Conservation (phyloP, 2,797 vertebrate genomes). For the Cetoscarus ocellatus region DNA sequence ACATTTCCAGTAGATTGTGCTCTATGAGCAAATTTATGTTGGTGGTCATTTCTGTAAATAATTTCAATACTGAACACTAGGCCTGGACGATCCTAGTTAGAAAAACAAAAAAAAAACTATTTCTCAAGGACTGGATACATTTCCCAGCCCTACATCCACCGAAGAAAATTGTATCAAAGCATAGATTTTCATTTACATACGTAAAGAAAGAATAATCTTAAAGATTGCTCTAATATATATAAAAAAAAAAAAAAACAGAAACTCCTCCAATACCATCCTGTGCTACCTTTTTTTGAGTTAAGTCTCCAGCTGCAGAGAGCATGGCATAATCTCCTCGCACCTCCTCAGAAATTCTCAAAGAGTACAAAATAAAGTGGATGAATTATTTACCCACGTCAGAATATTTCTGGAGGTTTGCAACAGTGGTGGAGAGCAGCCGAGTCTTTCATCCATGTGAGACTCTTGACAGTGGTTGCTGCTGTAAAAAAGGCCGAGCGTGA, state of each 20-base stretch:
- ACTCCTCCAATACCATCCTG: conserved; percentile 21
- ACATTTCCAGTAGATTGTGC: too few relatives aligned
- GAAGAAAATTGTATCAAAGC: too few relatives aligned
- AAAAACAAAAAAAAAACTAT: too few relatives aligned
- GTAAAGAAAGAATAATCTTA: too few relatives aligned
- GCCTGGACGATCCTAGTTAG: too few relatives aligned
- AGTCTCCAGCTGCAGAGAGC: conserved; percentile 53
- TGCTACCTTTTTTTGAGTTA: conserved; percentile 45
- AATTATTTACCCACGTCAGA: conserved; percentile 85
- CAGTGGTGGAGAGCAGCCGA: conserved; percentile 74
- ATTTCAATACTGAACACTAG: too few relatives aligned
- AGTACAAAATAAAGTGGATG: conserved; percentile 85
- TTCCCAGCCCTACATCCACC: too few relatives aligned
- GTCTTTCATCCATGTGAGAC: conserved; percentile 83
- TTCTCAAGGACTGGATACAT: too few relatives aligned
- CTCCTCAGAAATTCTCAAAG: conserved; percentile 81
- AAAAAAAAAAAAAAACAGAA: not conserved
- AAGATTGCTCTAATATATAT: too few relatives aligned
- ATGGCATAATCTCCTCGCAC: conserved; percentile 69
- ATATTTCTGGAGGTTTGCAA: conserved; percentile 80
- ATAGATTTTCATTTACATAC: too few relatives aligned
- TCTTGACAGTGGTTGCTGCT: conserved; percentile 83
- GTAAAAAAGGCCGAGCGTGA: conserved; percentile 78
- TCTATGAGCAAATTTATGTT: too few relatives aligned
- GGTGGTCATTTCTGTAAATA: too few relatives aligned